A percentile compares a stretch with the other conserved stretches of the same genome.
These are phyloP conservation scores for Hemistola chrysoprasaria DNA, from an alignment of 2,888 invertebrate species.

Conservation along the genomic window DNA sequence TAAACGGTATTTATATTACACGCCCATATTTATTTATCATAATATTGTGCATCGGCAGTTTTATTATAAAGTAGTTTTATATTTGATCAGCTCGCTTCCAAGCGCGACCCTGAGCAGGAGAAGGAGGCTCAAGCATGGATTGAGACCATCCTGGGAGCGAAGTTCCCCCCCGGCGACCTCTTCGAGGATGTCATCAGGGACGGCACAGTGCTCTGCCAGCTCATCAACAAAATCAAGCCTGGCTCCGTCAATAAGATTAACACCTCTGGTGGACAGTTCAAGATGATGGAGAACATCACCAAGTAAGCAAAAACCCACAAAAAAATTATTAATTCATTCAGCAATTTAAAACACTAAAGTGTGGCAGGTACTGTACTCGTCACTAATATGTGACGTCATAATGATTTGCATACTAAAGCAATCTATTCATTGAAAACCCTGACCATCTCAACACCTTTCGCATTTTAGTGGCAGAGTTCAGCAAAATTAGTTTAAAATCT, in stretches of 20 bases:
- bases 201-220: conserved; percentile 94
- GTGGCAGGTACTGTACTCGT: no score
- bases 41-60: not conserved
- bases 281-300: conserved; percentile 99
- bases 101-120: conserved; percentile 91
- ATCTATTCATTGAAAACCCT: no score
- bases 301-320: conserved; percentile 81
- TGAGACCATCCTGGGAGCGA: conserved; percentile 91
- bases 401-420: no score
- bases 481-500: no score
- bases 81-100: conserved; percentile 87
- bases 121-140: conserved; percentile 96
- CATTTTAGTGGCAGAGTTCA: no score
- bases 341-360: no score
- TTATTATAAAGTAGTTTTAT: no score
- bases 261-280: conserved; percentile 97
- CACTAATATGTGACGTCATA: no score
- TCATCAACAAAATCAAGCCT: conserved; percentile 97
- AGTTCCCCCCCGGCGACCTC: conserved; percentile 90
- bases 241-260: conserved; percentile 95
- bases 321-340: not conserved
- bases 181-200: conserved; percentile 96
- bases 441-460: no score
- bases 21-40: no score
- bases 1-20: no score